phyloP scores from a whole-genome alignment of 1,140 invertebrate species.

The Scaptomyza hsui region DNA sequence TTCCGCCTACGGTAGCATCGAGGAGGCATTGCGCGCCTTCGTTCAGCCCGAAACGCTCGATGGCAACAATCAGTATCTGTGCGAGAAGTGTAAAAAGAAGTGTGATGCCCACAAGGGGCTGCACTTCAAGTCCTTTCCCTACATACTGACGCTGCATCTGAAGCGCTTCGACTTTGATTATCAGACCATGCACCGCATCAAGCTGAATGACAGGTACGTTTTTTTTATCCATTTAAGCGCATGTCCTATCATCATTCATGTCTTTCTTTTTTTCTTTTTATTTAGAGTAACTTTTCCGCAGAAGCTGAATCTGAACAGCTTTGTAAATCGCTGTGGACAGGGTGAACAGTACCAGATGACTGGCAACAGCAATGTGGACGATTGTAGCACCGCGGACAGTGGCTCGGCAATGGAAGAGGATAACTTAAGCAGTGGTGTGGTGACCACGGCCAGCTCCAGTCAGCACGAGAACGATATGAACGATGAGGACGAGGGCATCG shows the following conservation, averaged over 20 bases:
- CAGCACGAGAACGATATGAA: conserved; percentile 80
- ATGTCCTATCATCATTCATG: background rate
- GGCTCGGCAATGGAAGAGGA: conserved; percentile 89
- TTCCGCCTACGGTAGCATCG: conserved; percentile 92
- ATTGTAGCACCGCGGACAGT: conserved; percentile 89
- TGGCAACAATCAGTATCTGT: conserved; percentile 95
- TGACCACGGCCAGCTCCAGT: conserved; percentile 77
- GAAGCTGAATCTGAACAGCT: conserved; percentile 91
- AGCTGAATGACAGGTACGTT: conserved; percentile 94
- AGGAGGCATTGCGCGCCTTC: conserved; percentile 94
- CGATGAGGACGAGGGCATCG: conserved; percentile 88
- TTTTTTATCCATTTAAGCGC: conserved; percentile 4
- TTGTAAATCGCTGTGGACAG: conserved; percentile 82
- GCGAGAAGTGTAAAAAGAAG: conserved; percentile 94
- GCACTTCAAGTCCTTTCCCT: conserved; percentile 95
- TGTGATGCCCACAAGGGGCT: conserved; percentile 96
- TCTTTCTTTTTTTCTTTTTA: conserved; percentile 53
- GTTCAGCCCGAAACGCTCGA: conserved; percentile 94
- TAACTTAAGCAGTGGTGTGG: conserved; percentile 83
- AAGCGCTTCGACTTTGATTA: conserved; percentile 97
- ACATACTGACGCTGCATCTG: conserved; percentile 93
- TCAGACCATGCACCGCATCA: conserved; percentile 93
- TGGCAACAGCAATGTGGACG: conserved; percentile 84
- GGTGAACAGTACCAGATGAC: conserved; percentile 59
- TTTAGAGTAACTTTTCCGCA: conserved; percentile 93